Conservation (phyloP, 1,140 invertebrate genomes). For the Magallana gigas region DNA sequence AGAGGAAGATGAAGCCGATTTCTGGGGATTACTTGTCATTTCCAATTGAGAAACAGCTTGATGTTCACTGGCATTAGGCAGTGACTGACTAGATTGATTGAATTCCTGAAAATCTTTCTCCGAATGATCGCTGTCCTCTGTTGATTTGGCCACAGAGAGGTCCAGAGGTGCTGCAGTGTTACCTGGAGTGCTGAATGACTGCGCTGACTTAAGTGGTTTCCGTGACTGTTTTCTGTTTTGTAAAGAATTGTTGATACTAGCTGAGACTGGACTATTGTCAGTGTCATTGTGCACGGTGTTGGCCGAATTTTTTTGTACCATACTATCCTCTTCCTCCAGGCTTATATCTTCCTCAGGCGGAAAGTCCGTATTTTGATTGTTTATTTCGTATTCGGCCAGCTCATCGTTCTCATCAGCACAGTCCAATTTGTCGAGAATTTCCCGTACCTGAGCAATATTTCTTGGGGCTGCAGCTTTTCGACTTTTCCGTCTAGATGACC, state of each 20-base stretch:
- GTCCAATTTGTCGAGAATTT: slow-evolving; percentile 58
- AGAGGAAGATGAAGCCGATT: background rate
- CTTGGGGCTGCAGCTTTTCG: slow-evolving; percentile 65
- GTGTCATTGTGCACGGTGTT: background rate
- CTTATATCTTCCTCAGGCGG: slow-evolving; percentile 57
- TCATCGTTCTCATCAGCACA: slow-evolving; percentile 65
- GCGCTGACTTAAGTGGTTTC: slow-evolving; percentile 45
- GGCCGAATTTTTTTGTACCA: slow-evolving; percentile 20
- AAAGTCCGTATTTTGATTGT: slow-evolving; percentile 70
- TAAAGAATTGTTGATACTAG: slow-evolving; percentile 31
- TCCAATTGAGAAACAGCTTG: background rate
- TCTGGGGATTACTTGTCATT: background rate
- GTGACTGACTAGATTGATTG: slow-evolving; percentile 7
- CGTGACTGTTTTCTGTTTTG: slow-evolving; percentile 45
- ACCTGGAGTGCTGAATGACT: background rate
- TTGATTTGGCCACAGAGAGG: slow-evolving; percentile 57
- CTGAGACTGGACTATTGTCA: slow-evolving; percentile 3
- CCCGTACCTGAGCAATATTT: slow-evolving; percentile 64
- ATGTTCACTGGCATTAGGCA: background rate
- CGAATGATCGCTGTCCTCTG: background rate
- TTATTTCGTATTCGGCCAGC: slow-evolving; percentile 67
- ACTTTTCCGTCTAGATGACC: slow-evolving; percentile 58
- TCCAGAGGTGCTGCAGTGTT: slow-evolving; percentile 56
- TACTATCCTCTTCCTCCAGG: slow-evolving; percentile 43
- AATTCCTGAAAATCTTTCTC: slow-evolving; percentile 19